Evolutionary conservation across 2,888 invertebrate genomes (phyloP).

Genomic region (Prosopocoilus inquinatus): DNA sequence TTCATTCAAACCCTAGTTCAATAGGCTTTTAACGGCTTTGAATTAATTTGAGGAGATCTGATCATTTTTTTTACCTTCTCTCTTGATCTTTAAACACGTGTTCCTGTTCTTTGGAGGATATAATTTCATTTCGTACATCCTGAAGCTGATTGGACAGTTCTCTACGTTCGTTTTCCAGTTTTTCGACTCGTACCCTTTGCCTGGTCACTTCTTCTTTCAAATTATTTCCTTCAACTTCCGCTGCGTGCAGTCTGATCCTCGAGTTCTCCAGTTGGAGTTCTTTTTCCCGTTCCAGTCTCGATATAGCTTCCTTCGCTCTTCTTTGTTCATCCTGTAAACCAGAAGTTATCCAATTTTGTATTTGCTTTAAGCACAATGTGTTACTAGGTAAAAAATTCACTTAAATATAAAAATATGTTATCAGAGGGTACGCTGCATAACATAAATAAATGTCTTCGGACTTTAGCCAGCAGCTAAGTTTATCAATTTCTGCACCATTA

Average conservation of each 20-base stretch:
- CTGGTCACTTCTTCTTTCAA: constrained; percentile 66
- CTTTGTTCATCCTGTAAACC: constrained; percentile 74
- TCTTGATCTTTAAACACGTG: constrained; percentile 44
- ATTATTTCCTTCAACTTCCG: constrained; percentile 65
- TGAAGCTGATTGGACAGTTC: constrained; percentile 57
- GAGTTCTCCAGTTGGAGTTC: constrained; percentile 74
- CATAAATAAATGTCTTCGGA: too few species aligned
- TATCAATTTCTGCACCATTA: too few species aligned
- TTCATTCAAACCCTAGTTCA: too few species aligned
- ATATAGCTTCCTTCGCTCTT: constrained; percentile 78
- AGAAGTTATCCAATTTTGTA: too few species aligned
- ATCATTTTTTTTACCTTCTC: constrained; percentile 41
- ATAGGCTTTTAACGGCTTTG: too few species aligned
- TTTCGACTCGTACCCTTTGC: constrained; percentile 63
- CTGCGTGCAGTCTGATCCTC: constrained; percentile 66
- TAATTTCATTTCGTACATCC: constrained; percentile 55
- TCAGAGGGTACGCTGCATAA: too few species aligned
- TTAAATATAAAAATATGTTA: too few species aligned
- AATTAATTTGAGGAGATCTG: too few species aligned
- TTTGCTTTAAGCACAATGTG: too few species aligned
- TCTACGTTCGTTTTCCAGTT: constrained; percentile 57
- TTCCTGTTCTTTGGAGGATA: constrained; percentile 51
- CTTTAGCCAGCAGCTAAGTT: too few species aligned
- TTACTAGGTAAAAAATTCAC: too few species aligned
- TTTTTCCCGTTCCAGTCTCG: constrained; percentile 82